Evolutionary conservation across 2,888 invertebrate species (phyloP).

Genomic region (Thymelicus sylvestris): DNA sequence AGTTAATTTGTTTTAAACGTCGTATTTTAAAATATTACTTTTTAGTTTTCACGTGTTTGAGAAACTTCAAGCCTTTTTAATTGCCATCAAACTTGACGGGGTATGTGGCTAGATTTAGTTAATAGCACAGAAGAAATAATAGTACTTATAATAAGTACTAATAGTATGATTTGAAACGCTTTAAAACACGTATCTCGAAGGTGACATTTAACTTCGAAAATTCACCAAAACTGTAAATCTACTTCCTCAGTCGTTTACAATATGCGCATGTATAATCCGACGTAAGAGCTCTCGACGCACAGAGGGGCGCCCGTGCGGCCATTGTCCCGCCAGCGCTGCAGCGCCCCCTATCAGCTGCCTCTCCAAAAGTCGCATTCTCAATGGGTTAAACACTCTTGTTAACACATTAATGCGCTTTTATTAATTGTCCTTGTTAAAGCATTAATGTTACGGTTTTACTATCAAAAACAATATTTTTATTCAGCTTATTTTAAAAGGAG

Average conservation of each 20-base stretch:
- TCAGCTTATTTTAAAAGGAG: no score
- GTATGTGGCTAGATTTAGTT: no score
- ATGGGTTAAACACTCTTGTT: slow-evolving; percentile 43
- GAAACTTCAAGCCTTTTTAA: no score
- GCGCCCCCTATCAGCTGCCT: slow-evolving; percentile 66
- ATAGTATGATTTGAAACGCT: no score
- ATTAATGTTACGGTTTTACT: background rate
- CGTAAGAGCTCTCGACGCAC: slow-evolving; percentile 74
- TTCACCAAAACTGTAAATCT: slow-evolving; percentile 33
- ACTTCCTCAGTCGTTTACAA: slow-evolving; percentile 49
- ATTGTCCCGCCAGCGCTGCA: slow-evolving; percentile 51
- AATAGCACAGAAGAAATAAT: no score
- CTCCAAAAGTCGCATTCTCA: slow-evolving; percentile 54
- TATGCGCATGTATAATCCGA: slow-evolving; percentile 72
- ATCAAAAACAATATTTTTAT: background rate
- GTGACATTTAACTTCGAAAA: background rate
- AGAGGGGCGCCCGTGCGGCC: slow-evolving; percentile 54
- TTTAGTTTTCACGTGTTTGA: no score
- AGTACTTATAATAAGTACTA: no score
- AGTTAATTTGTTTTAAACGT: no score
- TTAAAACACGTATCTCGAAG: no score
- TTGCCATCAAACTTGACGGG: no score
- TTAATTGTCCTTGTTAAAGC: background rate
- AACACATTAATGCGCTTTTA: slow-evolving; percentile 1
- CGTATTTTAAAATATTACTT: no score